Base-by-base conservation (phyloP, 2,113 vertebrate species). In the Sturnus vulgaris region DNA sequence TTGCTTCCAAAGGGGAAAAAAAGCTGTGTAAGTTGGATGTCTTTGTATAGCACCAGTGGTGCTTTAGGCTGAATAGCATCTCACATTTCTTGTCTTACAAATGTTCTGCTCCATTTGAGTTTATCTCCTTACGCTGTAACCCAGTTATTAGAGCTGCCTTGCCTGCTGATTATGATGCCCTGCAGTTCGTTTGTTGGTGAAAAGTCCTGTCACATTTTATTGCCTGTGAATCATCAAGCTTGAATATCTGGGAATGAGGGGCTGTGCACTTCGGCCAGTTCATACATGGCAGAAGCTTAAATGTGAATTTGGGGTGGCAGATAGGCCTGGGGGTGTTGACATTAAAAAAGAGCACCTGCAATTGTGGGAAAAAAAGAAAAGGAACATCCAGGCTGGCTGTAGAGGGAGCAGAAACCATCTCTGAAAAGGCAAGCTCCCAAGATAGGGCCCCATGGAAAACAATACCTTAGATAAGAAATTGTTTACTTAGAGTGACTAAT, bases 191-290 rank as follows among this genome's bases (percentile, higher is more conserved):
- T 79, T 47, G 47, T 22, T 1, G 22, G 53, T 80, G 84, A 76
- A 92, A 82, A 92, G 81, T 59, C 78, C 59, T 95, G 87, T 93
- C 87, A 95, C 53, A 40, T 93, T 85, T 89, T 95, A 87, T 95
- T 4, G 5, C 73, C 87, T 55, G 50, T 84, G 86, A 85, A 69
- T 91, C 10, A 0, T 91, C 66, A 52, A 13, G 65, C 70, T 76
- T 53, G 73, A 72, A 33, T 92, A 69, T 82, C 61, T 92, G 87
- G 66, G 24, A 77, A 57, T 0, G 8, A 53, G 69, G 25, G 66
- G 53, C 57, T 50, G 28, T 61, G 42, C 13, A 2, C 65, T 94
- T 80, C 8, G 55, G 50, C 66, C 81, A 53, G 1, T 72, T 85
- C 59, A 23, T 64, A 68, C 10, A 3, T 47, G 75, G 42, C 63